These are phyloP conservation scores for Archaeoteleia sp. DNA, from an alignment of 2,888 invertebrate genomes.

Conservation along the genomic window DNA sequence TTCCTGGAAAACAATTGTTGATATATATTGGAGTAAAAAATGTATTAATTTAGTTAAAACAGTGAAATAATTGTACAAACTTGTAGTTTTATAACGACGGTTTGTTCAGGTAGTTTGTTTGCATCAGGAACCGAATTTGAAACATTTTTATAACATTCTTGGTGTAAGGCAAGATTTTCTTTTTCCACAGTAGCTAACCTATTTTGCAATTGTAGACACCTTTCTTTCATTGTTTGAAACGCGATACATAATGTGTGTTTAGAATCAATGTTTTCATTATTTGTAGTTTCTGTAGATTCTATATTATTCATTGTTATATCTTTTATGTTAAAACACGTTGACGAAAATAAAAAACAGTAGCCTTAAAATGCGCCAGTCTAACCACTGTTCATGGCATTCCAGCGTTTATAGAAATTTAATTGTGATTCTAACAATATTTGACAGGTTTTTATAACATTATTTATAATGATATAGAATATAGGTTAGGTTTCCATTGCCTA, in stretches of 20 bases:
- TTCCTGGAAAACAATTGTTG: constrained; percentile 70
- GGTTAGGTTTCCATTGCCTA: no score
- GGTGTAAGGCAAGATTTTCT: constrained; percentile 82
- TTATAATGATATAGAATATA: no score
- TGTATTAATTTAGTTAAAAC: constrained; percentile 10
- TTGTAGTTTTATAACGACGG: constrained; percentile 54
- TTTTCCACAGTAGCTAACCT: constrained; percentile 83
- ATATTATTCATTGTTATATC: constrained; percentile 25
- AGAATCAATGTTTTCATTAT: constrained; percentile 54
- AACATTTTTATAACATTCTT: constrained; percentile 68
- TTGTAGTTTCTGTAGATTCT: constrained; percentile 23
- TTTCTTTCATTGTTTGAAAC: constrained; percentile 87
- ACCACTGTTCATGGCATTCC: no score
- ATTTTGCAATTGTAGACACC: constrained; percentile 85
- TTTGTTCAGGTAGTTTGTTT: constrained; percentile 51
- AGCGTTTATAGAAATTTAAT: no score
- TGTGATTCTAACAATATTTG: no score
- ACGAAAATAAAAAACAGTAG: no score
- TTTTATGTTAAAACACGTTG: no score
- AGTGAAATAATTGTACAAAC: constrained; percentile 46
- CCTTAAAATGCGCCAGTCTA: no score
- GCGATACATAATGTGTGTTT: constrained; percentile 84
- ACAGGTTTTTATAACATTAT: no score
- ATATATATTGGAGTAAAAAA: constrained; percentile 1
- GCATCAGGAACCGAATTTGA: constrained; percentile 43